Evolutionary conservation across 92 coral and sea anemone species (phyloP).

Genomic region (Palythoa heliodiscus): DNA sequence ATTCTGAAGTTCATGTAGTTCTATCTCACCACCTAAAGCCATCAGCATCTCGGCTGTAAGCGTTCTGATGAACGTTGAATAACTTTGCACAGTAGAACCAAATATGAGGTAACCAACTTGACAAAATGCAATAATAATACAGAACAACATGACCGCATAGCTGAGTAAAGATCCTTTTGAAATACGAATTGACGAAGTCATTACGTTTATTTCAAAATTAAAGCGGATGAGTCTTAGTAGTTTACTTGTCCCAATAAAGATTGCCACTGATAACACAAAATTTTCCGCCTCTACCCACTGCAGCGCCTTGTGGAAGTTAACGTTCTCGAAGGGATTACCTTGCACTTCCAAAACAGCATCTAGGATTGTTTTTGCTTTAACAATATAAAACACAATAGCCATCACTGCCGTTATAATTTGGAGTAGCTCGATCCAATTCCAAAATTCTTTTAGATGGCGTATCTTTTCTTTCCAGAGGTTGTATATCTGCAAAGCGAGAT

Average conservation of each 20-base stretch:
- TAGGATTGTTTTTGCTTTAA: constrained; percentile 71
- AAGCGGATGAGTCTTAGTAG: constrained; percentile 74
- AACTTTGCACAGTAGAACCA: constrained; percentile 53
- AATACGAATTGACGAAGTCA: constrained; percentile 61
- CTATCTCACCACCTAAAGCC: constrained; percentile 63
- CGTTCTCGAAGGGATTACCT: constrained; percentile 67
- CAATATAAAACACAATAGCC: constrained; percentile 63
- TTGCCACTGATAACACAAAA: constrained; percentile 58
- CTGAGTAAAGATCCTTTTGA: constrained; percentile 57
- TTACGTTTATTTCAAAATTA: constrained; percentile 65
- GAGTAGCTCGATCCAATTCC: constrained; percentile 77
- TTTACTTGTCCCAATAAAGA: constrained; percentile 71
- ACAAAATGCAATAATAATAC: constrained; percentile 61
- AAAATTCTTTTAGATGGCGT: constrained; percentile 50
- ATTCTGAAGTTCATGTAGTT: constrained; percentile 46
- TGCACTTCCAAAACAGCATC: constrained; percentile 58
- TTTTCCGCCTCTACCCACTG: constrained; percentile 70
- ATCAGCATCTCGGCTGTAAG: constrained; percentile 59
- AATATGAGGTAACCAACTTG: constrained; percentile 51
- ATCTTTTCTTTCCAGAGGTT: not conserved
- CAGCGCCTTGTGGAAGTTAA: constrained; percentile 64
- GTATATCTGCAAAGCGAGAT: constrained; percentile 8
- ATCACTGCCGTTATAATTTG: constrained; percentile 54
- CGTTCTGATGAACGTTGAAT: constrained; percentile 54
- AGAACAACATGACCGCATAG: constrained; percentile 55